Base-by-base conservation (phyloP, 1,140 invertebrate genomes). In the Mizuhopecten yessoensis region DNA sequence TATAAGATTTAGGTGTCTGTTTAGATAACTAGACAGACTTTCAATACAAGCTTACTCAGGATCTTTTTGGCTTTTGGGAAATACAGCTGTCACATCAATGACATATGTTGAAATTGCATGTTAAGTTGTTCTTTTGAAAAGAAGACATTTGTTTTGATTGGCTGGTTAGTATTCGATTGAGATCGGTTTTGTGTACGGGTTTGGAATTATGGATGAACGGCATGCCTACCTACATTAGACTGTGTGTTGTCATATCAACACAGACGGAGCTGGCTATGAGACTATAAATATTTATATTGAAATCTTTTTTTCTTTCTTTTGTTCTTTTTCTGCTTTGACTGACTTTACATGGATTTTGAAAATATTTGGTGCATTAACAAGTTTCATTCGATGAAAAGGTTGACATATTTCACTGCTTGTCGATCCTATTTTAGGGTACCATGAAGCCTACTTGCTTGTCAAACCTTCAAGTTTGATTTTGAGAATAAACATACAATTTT, bases 221-320 rank as follows among this genome's bases (percentile, higher is more conserved):
- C 57, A 29, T 75, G 57, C 20, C 29, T 17, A 29, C n/a, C 5
- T 75, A 29, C n/a, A 75, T 29, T 11, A 75, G 0, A 75, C 9
- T 29, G 57, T 75, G 17, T 75, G 29, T 29, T 7, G 57, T 29
- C 57, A 5, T n/a, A n/a, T n/a, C 13, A n/a, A 75, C 57, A 29
- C 57, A n/a, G 29, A n/a, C n/a, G n/a, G 9, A n/a, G 57, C 11
- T 75, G 23, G 57, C 5, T n/a, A 5, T 7, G 23, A 75, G 5
- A 75, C 57, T 29, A 75, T 75, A 75, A 75, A 75, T 75, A 75
- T 75, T 75, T 75, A 75, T 75, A 29, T 75, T 75, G n/a, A 29
- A 29, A 29, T 75, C 29, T 17, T 75, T 29, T 29, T 39, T 39
- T 39, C 13, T 39, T 39, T 39, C 5, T 13, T n/a, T n/a, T n/a